phyloP scores from a whole-genome alignment of 2,797 vertebrate genomes.

The Acanthurus leucopareius region DNA sequence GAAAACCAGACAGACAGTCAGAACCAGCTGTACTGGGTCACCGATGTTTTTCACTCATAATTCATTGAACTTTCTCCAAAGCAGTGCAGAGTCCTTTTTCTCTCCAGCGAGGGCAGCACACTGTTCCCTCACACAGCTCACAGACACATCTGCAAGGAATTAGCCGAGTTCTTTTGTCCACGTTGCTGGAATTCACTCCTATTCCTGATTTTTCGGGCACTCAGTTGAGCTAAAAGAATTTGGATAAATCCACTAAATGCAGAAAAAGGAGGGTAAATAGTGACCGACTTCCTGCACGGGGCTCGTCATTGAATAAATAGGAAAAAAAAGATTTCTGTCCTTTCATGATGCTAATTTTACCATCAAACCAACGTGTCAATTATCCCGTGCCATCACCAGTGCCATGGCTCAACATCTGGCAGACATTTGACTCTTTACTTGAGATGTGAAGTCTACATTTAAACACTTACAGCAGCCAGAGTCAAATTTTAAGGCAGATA shows the following conservation, averaged over 20 bases:
- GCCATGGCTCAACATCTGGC: slow-evolving; percentile 53
- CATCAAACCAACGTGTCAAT: slow-evolving; percentile 46
- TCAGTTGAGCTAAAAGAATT: slow-evolving; percentile 50
- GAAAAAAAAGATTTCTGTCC: slow-evolving; percentile 23
- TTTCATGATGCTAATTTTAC: slow-evolving; percentile 56
- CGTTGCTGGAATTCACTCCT: slow-evolving; percentile 78
- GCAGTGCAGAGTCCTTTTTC: slow-evolving; percentile 47
- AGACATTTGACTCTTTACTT: slow-evolving; percentile 30
- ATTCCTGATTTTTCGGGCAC: slow-evolving; percentile 63
- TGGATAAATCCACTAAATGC: slow-evolving; percentile 51
- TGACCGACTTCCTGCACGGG: slow-evolving; percentile 28
- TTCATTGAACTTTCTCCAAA: slow-evolving; percentile 64
- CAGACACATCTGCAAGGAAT: slow-evolving; percentile 86
- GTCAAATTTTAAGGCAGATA: slow-evolving; percentile 17
- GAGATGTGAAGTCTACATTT: slow-evolving; percentile 25
- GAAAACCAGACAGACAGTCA: slow-evolving; percentile 58
- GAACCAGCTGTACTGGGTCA: slow-evolving; percentile 77
- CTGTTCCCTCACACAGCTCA: slow-evolving; percentile 58
- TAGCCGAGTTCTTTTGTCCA: slow-evolving; percentile 84
- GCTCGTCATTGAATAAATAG: slow-evolving; percentile 41
- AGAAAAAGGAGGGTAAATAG: slow-evolving; percentile 38
- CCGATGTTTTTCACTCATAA: slow-evolving; percentile 72
- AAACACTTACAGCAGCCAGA: slow-evolving; percentile 17
- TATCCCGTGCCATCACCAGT: slow-evolving; percentile 29
- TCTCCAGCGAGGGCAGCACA: slow-evolving; percentile 58